Conservation (phyloP, 2,888 invertebrate species). For the Adelphocoris suturalis region DNA sequence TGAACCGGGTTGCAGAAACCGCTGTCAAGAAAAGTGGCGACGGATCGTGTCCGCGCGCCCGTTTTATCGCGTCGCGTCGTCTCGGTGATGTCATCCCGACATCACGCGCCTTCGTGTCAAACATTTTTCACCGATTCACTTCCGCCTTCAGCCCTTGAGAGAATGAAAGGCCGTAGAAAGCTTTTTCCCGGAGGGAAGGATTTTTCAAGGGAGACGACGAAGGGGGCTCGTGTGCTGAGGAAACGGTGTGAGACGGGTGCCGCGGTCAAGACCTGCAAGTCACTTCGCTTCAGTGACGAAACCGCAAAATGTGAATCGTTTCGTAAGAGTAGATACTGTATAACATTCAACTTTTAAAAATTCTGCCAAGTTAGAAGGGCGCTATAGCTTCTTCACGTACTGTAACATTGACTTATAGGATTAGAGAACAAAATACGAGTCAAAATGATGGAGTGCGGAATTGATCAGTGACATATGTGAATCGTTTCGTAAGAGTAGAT, state of each 20-base stretch:
- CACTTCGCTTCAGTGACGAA: constrained; percentile 9
- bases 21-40: constrained; percentile 28
- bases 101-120: constrained; percentile 29
- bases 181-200: background rate
- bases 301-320: constrained; percentile 7
- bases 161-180: constrained; percentile 7
- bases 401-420: too few species aligned
- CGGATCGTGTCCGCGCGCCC: constrained; percentile 2
- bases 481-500: constrained; percentile 1
- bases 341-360: too few species aligned
- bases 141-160: constrained; percentile 16
- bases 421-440: too few species aligned
- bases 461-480: too few species aligned
- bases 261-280: constrained; percentile 16
- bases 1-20: constrained; percentile 14
- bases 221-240: constrained; percentile 9
- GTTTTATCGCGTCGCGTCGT: background rate
- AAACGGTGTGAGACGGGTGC: background rate
- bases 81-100: background rate
- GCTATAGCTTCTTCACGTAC: too few species aligned
- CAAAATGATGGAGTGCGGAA: too few species aligned
- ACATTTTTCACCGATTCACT: constrained; percentile 41
- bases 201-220: background rate
- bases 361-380: too few species aligned
- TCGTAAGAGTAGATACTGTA: background rate